Conservation (phyloP, 1,140 invertebrate genomes). For the Lethocerus indicus region DNA sequence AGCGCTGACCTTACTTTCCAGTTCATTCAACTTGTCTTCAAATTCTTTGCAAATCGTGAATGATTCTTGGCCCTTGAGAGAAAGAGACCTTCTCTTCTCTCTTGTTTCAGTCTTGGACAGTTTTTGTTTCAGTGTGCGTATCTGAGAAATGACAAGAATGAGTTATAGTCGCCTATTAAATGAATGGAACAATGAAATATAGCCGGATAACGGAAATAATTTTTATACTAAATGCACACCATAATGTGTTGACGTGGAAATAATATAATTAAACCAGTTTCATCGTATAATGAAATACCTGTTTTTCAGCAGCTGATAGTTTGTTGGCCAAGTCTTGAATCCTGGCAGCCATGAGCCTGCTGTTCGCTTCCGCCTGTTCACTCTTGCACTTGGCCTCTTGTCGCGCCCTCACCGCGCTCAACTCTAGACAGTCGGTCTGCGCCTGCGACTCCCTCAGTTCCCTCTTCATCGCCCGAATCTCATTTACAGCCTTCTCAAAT, state of each 20-base stretch:
- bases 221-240: neutral
- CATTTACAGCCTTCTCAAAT: slow-evolving; percentile 64
- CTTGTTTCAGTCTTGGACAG: slow-evolving; percentile 55
- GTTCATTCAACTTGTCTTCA: slow-evolving; percentile 59
- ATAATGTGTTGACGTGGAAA: neutral
- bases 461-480: slow-evolving; percentile 64
- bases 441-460: slow-evolving; percentile 64
- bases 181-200: neutral
- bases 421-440: slow-evolving; percentile 59
- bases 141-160: no score
- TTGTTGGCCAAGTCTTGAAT: slow-evolving; percentile 72
- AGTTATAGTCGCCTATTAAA: no score
- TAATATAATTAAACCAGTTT: neutral
- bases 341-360: slow-evolving; percentile 61
- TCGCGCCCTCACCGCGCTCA: slow-evolving; percentile 51
- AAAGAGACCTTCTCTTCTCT: slow-evolving; percentile 60
- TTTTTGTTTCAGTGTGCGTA: slow-evolving; percentile 59
- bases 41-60: slow-evolving; percentile 63
- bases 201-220: neutral
- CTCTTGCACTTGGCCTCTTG: slow-evolving; percentile 50
- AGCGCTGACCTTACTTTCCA: slow-evolving; percentile 55
- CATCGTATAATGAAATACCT: slow-evolving; percentile 23
- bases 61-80: slow-evolving; percentile 60
- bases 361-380: slow-evolving; percentile 51
- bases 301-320: slow-evolving; percentile 61